Evolutionary conservation across 2,888 invertebrate species (phyloP).

Genomic region (Isotomurus palustris): DNA sequence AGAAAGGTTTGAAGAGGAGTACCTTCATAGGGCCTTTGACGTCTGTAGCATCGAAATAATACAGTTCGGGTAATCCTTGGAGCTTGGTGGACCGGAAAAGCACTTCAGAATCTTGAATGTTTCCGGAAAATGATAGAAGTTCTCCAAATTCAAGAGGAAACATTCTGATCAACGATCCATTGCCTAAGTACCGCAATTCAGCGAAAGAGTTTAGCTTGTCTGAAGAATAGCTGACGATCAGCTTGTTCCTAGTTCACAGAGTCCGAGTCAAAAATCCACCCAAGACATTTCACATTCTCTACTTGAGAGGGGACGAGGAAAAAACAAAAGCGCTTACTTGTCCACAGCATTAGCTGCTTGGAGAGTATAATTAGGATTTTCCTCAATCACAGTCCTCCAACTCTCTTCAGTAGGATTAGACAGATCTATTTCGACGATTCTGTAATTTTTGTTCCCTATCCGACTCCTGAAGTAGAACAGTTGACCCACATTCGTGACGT

Average conservation of each 20-base stretch:
- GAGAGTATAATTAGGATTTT: constrained; percentile 78
- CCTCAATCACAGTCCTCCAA: constrained; percentile 77
- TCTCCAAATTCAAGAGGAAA: constrained; percentile 84
- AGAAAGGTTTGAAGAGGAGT: too few relatives aligned
- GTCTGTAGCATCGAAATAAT: constrained; percentile 15
- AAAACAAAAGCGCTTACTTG: constrained; percentile 48
- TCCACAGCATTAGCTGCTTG: constrained; percentile 83
- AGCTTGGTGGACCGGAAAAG: constrained; percentile 60
- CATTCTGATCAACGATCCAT: constrained; percentile 66
- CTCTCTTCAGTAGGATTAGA: constrained; percentile 65
- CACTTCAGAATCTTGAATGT: constrained; percentile 77
- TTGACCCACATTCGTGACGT: constrained; percentile 79
- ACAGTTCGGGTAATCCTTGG: constrained; percentile 27
- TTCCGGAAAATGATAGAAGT: constrained; percentile 80
- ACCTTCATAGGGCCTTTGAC: constrained; percentile 24
- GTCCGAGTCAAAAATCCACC: too few relatives aligned
- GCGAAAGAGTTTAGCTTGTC: constrained; percentile 85
- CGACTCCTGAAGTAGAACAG: constrained; percentile 71
- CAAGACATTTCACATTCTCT: too few relatives aligned
- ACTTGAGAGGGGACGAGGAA: too few relatives aligned
- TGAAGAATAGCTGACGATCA: constrained; percentile 36
- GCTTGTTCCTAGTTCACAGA: constrained; percentile 30
- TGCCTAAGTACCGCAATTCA: constrained; percentile 68
- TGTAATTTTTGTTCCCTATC: constrained; percentile 60
- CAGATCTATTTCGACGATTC: constrained; percentile 66